Percentiles rank a stretch among this genome's conserved stretches.
Evolutionary conservation across 2,888 invertebrate genomes (phyloP).

Genomic region (Dasypogon diadema): DNA sequence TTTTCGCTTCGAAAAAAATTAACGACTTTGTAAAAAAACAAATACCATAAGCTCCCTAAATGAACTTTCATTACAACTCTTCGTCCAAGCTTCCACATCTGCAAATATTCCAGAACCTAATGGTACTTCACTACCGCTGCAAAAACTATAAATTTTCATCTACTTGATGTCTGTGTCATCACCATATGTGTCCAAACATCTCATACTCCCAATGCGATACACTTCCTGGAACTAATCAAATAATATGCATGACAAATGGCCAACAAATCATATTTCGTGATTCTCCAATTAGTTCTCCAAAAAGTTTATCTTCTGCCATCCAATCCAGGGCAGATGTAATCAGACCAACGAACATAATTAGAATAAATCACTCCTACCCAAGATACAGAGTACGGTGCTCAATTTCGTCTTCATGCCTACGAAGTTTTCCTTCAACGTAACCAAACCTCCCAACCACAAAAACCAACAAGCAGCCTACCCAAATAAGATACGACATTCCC

Average conservation of each 20-base stretch:
- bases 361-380: constrained; percentile 25
- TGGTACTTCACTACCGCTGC: too few relatives aligned
- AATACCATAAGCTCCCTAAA: too few relatives aligned
- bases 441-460: not conserved
- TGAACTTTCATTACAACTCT: too few relatives aligned
- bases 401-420: not conserved
- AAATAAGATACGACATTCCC: not conserved
- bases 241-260: not conserved
- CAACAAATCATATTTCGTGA: constrained; percentile 34
- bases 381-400: constrained; percentile 1
- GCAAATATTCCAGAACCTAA: too few relatives aligned
- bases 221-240: constrained; percentile 33
- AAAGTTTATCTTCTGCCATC: constrained; percentile 9
- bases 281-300: constrained; percentile 21
- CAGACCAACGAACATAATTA: constrained; percentile 37
- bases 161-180: not conserved
- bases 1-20: too few relatives aligned
- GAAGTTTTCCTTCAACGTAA: not conserved
- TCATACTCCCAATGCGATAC: not conserved
- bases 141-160: not conserved
- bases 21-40: too few relatives aligned
- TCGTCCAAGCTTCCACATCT: too few relatives aligned
- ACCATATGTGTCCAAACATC: constrained; percentile 3
- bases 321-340: constrained; percentile 15
- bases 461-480: not conserved